Evolutionary conservation across 2,797 vertebrate species (phyloP), one percentile per base, ranked within the genome.

Genomic region (Danio choprae): DNA sequence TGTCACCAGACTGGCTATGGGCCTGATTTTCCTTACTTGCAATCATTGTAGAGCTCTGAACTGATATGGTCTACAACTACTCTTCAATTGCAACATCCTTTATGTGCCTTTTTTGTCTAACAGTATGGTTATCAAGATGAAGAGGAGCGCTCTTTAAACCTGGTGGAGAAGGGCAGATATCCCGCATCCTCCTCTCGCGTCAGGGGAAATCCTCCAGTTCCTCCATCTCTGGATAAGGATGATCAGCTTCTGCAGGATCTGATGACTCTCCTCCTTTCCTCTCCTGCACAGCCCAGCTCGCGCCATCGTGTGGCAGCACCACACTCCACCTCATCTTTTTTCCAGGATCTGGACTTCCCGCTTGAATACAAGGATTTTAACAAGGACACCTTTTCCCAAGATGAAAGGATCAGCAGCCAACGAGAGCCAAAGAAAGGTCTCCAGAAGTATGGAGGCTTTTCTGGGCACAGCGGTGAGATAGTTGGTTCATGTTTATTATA

Each of bases 171-270:
- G n/a, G 83, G 87, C 16, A 82, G 86, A 81, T 90, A 89, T 81
- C 86, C 86, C 7, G 79, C 84, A 51, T 50, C 86, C 29, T 56
- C 84, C 50, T 80, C 87, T 41, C 81, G 53, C 15, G n/a, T 81
- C 16, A 68, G 63, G 40, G 79, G 68, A 3, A 50, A 81, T 51
- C 51, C 41, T 22, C 50, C 56, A 11, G 84, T 74, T 58, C 72
- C 82, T 1, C 86, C 84, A 18, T 70, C 87, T 62, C 82, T 82
- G 70, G 90, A 90, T 85, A 79, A 81, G 58, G 91, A 93, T 86
- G 85, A 88, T 4, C 95, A 95, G 88, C 90, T 97, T 70, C 94
- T 98, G 86, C 95, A 96, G 87, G 94, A 96, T 80, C 87, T 97
- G 80, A 89, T 95, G 38, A 91, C 95, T 53, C 88, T 96, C 53